Conservation (phyloP, 2,113 vertebrate species). For the Tetrao urogallus region DNA sequence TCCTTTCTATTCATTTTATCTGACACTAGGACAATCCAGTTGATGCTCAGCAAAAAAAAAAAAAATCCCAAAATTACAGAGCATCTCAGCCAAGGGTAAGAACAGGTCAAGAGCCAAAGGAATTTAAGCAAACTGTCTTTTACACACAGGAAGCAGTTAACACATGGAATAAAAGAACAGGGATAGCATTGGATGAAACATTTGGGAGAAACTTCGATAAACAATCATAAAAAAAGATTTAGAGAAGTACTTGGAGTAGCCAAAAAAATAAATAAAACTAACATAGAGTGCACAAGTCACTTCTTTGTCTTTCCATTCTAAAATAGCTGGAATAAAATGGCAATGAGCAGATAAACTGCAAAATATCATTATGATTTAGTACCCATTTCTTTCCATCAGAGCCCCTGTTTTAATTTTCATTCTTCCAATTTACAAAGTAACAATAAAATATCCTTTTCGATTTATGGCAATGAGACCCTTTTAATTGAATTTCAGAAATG, state of each 20-base stretch:
- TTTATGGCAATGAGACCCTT: not conserved
- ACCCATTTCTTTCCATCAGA: conserved; percentile 64
- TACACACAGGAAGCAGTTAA: conserved; percentile 66
- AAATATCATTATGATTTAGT: conserved; percentile 70
- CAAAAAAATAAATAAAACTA: conserved; percentile 63
- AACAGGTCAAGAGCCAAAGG: conserved; percentile 65
- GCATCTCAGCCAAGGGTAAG: conserved; percentile 60
- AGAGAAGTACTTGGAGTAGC: conserved; percentile 49
- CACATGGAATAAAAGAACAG: conserved; percentile 63
- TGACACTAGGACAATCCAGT: conserved; percentile 61
- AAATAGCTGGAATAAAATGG: conserved; percentile 66
- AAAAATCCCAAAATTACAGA: conserved; percentile 37
- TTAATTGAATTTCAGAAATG: conserved; percentile 43
- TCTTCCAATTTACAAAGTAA: conserved; percentile 69
- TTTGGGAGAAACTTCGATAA: conserved; percentile 69
- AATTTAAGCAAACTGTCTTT: conserved; percentile 68
- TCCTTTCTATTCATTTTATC: conserved; percentile 61
- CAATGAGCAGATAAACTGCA: conserved; percentile 65
- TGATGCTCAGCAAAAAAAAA: not conserved
- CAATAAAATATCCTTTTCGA: conserved; percentile 34
- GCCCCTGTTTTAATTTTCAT: conserved; percentile 70
- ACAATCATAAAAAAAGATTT: conserved; percentile 67
- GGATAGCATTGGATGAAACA: conserved; percentile 64
- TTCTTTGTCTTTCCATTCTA: conserved; percentile 52
- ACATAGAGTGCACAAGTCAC: conserved; percentile 15